Evolutionary conservation across 2,113 vertebrate species (phyloP).

Genomic region (Elaphurus davidianus): DNA sequence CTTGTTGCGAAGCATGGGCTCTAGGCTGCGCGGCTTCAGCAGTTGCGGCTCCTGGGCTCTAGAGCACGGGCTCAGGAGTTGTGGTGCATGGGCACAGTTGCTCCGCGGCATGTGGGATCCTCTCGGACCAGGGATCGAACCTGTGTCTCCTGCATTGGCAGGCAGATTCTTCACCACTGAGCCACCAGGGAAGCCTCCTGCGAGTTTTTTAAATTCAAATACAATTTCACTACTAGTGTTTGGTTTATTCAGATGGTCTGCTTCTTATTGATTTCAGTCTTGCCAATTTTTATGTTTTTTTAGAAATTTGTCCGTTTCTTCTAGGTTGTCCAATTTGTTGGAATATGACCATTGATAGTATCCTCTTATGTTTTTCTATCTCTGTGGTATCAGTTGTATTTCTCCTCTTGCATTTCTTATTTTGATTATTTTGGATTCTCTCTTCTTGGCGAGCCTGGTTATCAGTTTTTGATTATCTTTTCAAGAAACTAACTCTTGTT

Average conservation of each 20-base stretch:
- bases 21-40: neutral
- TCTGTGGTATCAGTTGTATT: neutral
- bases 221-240: neutral
- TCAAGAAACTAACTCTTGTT: neutral
- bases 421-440: neutral
- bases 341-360: neutral
- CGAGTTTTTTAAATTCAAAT: neutral
- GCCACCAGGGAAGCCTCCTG: neutral
- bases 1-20: neutral
- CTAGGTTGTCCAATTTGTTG: neutral
- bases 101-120: neutral
- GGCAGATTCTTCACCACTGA: neutral
- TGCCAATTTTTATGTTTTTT: neutral
- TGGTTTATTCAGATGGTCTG: neutral
- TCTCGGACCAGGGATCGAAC: neutral
- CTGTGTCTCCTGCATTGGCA: neutral
- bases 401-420: neutral
- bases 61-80: neutral
- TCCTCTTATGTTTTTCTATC: neutral
- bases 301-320: neutral
- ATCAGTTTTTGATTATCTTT: neutral
- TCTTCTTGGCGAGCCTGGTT: neutral
- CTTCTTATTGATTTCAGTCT: neutral
- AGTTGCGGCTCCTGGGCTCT: neutral
- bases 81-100: neutral